Evolutionary conservation across 2,113 vertebrate genomes (phyloP).

Genomic region (Diphyllodes magnificus): DNA sequence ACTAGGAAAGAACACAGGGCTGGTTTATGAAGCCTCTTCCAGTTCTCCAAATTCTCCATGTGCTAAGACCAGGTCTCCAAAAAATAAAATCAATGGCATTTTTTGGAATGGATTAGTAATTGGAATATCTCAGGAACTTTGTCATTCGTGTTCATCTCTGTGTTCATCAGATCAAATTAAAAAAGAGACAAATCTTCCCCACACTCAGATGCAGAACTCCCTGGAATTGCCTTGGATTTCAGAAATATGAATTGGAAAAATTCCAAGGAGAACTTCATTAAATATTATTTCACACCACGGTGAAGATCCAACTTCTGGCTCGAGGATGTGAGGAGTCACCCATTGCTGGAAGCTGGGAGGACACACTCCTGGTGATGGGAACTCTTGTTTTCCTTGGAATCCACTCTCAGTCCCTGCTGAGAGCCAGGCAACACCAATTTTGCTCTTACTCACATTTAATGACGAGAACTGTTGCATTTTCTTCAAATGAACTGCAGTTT

Average conservation of each 20-base stretch:
- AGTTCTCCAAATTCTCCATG: background rate
- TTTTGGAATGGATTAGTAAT: background rate
- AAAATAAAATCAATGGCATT: background rate
- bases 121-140: background rate
- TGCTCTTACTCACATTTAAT: background rate
- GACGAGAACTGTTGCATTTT: background rate
- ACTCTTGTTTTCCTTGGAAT: background rate
- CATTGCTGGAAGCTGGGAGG: background rate
- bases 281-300: background rate
- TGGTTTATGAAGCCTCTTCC: background rate
- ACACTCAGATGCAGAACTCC: background rate
- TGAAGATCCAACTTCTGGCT: background rate
- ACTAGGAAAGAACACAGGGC: background rate
- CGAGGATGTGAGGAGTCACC: background rate
- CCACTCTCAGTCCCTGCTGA: accelerated
- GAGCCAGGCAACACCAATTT: background rate
- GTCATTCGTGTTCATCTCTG: background rate
- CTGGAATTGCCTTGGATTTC: background rate
- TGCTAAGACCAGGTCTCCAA: background rate
- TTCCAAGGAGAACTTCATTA: background rate
- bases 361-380: background rate
- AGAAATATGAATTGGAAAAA: background rate
- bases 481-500: background rate
- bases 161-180: background rate
- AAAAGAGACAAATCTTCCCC: background rate